Evolutionary conservation across 1,140 invertebrate genomes (phyloP), one percentile per base, ranked within the genome.

Genomic region (Zaprionus ghesquierei): DNA sequence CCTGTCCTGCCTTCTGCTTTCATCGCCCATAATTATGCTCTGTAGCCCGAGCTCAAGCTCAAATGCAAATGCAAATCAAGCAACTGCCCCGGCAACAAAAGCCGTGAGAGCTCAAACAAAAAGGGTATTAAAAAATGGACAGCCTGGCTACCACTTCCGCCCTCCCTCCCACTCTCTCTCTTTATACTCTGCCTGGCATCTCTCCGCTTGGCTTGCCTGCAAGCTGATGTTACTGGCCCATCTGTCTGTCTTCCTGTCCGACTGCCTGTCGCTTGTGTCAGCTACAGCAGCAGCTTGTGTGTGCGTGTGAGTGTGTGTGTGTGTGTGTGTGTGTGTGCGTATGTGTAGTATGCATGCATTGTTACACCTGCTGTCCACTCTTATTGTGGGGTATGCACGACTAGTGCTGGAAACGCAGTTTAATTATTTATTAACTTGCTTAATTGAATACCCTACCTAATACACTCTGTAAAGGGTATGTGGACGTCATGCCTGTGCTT

Each of bases 221-320:
- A 64, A 70, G 71, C 82, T 82, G 82, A 86, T 81, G 71, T 82
- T 64, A 86, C 82, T 79, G 69, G 75, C 68, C 78, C 70, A 54
- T 59, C 64, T 68, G 51, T 69, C 58, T 77, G 62, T 50, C 58
- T 25, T 35, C 59, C 41, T 25, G 29, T 56, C 50, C 41, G 31
- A 9, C 65, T 41, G 55, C 22, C 56, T 69, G 50, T 63, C 65
- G 23, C 64, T 25, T 51, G 20, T 63, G 56, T 51, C 58, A 49
- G 51, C 59, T 50, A 29, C 46, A 61, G 38, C 33, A 38, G 56
- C 61, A 53, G 65, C 53, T 44, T 46, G 33, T 66, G 31, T 61
- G 46, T 35, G 22, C 22, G 53, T 6, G 29, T 10, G 15, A 10
- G 31, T 41, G n/a, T 25, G 33, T 56, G n/a, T 50, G 62, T 46